Evolutionary conservation across 2,888 invertebrate genomes (phyloP), one percentile per base, ranked within the genome.

Genomic region (Epirrita christyi): DNA sequence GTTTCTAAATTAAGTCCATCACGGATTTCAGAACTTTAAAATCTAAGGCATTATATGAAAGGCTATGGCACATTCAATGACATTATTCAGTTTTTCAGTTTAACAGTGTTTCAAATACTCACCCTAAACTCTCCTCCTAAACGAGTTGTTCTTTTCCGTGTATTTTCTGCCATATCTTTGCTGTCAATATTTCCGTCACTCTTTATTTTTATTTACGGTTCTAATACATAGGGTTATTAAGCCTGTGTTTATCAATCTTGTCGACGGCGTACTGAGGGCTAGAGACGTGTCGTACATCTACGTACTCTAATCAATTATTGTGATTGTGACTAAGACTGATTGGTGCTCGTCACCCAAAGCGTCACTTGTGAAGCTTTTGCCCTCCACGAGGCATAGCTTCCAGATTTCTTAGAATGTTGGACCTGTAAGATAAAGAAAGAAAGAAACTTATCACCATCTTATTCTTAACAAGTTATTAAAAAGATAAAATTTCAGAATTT

Each of bases 281-380:
- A 63, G 72, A 74, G 75, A 70, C 70, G 75, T 72, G 72, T 70
- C 71, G 71, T 67, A 71, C 76, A 75, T 76, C 60, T 61, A 51
- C 43, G 63, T 66, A 65, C 67, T 65, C 66, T 68, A 71, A 71
- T 72, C 70, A 74, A 72, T 68, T 64, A 65, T 61, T 61, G 59
- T 57, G 61, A 62, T 64, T 63, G 66, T 67, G 65, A 67, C 64
- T 65, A 66, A 65, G 55, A 64, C 61, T 56, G 42, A 55, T 56
- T 52, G 68, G 62, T 41, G 40, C 40, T 51, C 63, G 67, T 67
- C 68, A 72, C 65, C 71, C 60, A 67, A 71, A 68, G 64, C 69
- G 65, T 66, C 62, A 69, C 64, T 48, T 61, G 56, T 68, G 57
- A 63, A 73, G 70, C 71, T 75, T 75, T 68, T 68, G 64, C 8